These are phyloP conservation scores for Oxystoma pomonae DNA, from an alignment of 2,888 invertebrate genomes.

Conservation along the genomic window DNA sequence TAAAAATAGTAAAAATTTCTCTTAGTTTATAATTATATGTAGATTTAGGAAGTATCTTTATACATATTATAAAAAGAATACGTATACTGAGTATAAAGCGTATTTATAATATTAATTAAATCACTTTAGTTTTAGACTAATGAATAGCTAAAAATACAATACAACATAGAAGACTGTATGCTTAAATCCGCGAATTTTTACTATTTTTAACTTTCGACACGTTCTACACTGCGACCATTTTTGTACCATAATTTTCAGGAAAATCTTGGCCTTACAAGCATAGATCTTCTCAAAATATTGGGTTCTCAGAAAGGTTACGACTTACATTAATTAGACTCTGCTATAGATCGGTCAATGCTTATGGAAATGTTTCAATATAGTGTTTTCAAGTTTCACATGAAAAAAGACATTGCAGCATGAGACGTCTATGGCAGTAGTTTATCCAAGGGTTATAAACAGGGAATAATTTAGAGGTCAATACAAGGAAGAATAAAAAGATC, in stretches of 20 bases:
- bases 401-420: too few species aligned
- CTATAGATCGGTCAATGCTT: too few species aligned
- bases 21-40: conserved; percentile 31
- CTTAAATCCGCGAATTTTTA: conserved; percentile 36
- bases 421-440: too few species aligned
- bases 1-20: conserved; percentile 35
- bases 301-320: too few species aligned
- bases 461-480: too few species aligned
- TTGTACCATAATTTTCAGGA: background rate
- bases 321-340: too few species aligned
- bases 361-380: too few species aligned
- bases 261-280: background rate
- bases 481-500: too few species aligned
- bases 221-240: background rate
- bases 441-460: too few species aligned
- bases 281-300: too few species aligned
- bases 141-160: conserved; percentile 35
- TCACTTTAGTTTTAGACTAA: conserved; percentile 40
- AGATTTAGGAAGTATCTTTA: conserved; percentile 38
- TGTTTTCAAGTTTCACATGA: too few species aligned
- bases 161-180: conserved; percentile 46
- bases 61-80: conserved; percentile 29
- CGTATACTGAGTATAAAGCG: conserved; percentile 34
- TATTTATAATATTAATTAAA: conserved; percentile 26
- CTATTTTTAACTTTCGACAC: conserved; percentile 33